A percentile compares a stretch with the other conserved stretches of the same genome.
Conservation (phyloP, 2,888 invertebrate genomes). For the Ctenicera cuprea region DNA sequence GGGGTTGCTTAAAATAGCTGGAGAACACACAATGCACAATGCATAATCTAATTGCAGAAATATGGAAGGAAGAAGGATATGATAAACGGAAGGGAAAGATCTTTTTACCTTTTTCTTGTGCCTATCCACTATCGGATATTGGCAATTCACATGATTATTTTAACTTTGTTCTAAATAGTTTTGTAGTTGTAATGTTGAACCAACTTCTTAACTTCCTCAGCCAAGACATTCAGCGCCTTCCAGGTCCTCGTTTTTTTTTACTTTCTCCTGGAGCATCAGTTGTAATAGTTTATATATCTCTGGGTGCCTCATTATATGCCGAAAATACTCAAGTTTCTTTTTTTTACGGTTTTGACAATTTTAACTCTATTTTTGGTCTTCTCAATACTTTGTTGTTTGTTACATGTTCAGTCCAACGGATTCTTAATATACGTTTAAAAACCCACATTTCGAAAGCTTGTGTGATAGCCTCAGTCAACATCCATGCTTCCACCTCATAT, state of each 20-base stretch:
- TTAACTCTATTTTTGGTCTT: slow-evolving; percentile 8
- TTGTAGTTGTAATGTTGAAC: background rate
- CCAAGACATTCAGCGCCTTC: slow-evolving; percentile 4
- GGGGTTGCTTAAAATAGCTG: no score
- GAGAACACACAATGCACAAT: no score
- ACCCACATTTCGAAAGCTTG: no score
- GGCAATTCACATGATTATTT: slow-evolving; percentile 18
- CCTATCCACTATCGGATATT: slow-evolving; percentile 7
- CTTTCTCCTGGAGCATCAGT: background rate
- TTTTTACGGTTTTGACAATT: background rate
- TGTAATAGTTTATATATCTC: background rate
- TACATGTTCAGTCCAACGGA: slow-evolving; percentile 10
- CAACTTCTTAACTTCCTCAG: background rate
- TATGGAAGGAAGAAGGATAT: no score
- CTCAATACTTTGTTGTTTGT: background rate
- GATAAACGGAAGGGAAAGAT: no score
- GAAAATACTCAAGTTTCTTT: background rate
- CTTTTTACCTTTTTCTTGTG: slow-evolving; percentile 21
- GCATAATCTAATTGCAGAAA: no score
- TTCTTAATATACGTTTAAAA: no score
- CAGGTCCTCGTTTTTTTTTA: background rate
- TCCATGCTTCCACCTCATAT: no score
- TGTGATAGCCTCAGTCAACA: no score
- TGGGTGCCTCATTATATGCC: slow-evolving; percentile 2
- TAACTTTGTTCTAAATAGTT: slow-evolving; percentile 14